Base-by-base conservation (phyloP, 2,888 invertebrate genomes). In the Pterostichus madidus region DNA sequence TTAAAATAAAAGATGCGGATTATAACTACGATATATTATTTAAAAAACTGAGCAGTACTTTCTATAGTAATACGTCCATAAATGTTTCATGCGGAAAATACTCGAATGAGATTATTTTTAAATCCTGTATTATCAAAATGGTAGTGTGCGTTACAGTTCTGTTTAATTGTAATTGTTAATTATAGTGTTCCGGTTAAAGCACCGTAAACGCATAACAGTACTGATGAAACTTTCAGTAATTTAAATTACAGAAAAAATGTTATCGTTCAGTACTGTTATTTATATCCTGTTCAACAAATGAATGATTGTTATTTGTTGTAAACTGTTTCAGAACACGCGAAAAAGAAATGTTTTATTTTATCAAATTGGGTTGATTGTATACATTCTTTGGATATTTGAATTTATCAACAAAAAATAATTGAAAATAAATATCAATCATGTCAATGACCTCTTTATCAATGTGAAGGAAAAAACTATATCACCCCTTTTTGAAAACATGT, bases 391-490 rank as follows among this genome's bases (percentile, higher is more conserved):
- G 52, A 13, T 52, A 52, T 52, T 52, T 52, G 2, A 56, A 56
- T 5, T 53, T 17, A 56, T 56, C 56, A 56, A n/a, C 15, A 15
- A 4, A 56, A 56, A 56, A 17, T 24, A 24, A 24, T 24, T 24
- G 24, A 24, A 24, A 24, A 24, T 24, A 64, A 39, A 68, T 39
- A 68, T 64, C 3, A 68, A 39, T 8, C 68, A 61, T 61, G 61
- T 61, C 61, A 61, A 31, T 61, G 39, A 71, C 7, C 68, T 39
- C 6, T 44, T 71, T 39, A 71, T 71, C 68, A 46, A 17, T 39
- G n/a, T 8, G 15, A 35, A 3, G 6, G 6, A 68, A 68, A 68
- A 68, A 15, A 44, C 44, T 4, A 7, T 6, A 44, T 13, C n/a
- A 13, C 44, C 68, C 68, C 17, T 71, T 39, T 71, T n/a, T n/a